These are phyloP conservation scores for Goniozus legneri DNA, from an alignment of 1,140 invertebrate species.

Conservation along the genomic window DNA sequence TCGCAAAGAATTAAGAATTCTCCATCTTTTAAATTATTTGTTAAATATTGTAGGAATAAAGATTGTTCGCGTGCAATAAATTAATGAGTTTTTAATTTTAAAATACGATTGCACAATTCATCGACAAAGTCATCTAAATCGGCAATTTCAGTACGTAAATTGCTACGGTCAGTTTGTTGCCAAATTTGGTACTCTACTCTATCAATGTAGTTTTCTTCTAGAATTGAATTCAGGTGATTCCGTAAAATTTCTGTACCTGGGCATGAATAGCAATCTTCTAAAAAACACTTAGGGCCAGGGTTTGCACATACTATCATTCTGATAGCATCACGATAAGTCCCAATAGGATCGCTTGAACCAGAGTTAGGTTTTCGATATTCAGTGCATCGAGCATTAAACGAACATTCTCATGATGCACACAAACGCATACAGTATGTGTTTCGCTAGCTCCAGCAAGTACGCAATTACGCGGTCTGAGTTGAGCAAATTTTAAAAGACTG, in stretches of 20 bases:
- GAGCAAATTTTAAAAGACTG: not conserved
- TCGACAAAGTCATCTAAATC: not conserved
- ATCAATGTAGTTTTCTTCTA: constrained; percentile 5
- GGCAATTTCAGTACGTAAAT: constrained; percentile 4
- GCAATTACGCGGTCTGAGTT: not conserved
- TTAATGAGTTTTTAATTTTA: constrained; percentile 7
- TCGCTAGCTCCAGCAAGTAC: not conserved
- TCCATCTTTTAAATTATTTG: constrained; percentile 1
- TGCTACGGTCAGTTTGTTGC: constrained; percentile 12
- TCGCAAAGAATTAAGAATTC: constrained; percentile 15
- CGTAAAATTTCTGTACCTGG: constrained; percentile 4
- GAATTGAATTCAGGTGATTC: not conserved
- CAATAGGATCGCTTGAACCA: not conserved
- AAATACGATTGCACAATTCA: not conserved
- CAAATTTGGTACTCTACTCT: constrained; percentile 10
- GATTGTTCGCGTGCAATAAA: not conserved
- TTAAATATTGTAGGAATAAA: not conserved
- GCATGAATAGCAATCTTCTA: constrained; percentile 2
- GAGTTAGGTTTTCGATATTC: not conserved
- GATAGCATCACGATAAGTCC: not conserved
- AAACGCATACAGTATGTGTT: constrained; percentile 7
- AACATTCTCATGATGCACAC: constrained; percentile 3
- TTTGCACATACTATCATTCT: not conserved
- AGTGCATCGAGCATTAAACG: constrained; percentile 1
- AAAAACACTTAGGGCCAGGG: not conserved